These are phyloP conservation scores for Synergus gifuensis DNA, from an alignment of 2,888 invertebrate species.

Conservation along the genomic window DNA sequence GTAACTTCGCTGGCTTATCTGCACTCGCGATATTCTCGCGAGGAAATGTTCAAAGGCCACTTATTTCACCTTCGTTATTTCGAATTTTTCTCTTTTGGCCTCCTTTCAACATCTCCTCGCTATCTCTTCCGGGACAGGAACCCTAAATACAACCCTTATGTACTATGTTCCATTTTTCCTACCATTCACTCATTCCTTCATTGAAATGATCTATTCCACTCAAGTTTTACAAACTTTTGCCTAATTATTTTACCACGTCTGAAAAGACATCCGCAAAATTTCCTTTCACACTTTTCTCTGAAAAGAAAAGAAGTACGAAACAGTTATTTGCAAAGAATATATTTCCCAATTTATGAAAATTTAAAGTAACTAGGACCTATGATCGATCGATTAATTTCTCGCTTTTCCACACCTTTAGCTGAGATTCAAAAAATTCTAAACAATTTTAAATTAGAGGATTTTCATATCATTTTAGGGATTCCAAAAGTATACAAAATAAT, in stretches of 20 bases:
- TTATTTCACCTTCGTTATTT: conserved; percentile 24
- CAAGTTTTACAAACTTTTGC: background rate
- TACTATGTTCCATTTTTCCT: background rate
- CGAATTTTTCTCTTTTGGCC: background rate
- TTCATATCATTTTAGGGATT: no score
- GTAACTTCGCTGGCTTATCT: conserved; percentile 29
- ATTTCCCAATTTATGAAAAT: background rate
- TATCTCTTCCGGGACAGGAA: background rate
- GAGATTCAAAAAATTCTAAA: no score
- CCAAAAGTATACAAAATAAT: no score
- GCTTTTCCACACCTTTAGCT: no score
- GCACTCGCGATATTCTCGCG: background rate
- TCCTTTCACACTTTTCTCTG: background rate
- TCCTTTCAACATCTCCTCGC: conserved; percentile 16
- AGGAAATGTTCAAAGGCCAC: conserved; percentile 28
- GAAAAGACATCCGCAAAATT: background rate
- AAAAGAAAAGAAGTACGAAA: background rate
- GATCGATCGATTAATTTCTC: no score
- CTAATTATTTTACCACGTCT: background rate
- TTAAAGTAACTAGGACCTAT: no score
- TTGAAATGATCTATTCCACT: background rate
- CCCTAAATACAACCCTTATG: conserved; percentile 11
- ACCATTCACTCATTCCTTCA: conserved; percentile 1
- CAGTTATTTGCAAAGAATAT: background rate
- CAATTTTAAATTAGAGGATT: no score